Conservation (phyloP, 2,888 invertebrate genomes). For the Drosophila kanekoi region DNA sequence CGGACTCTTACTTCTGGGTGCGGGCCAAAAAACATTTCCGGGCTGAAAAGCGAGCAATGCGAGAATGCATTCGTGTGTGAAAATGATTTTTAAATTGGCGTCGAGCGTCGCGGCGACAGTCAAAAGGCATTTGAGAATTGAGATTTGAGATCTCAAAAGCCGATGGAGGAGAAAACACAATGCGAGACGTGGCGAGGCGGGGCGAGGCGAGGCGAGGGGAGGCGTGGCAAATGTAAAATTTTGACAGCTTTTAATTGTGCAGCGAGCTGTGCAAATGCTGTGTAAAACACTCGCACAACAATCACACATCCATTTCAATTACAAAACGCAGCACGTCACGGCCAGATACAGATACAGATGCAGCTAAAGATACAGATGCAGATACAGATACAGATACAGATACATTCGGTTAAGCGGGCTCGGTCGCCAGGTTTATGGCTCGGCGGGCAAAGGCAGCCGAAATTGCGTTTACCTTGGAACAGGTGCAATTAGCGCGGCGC, state of each 20-base stretch:
- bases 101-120: slow-evolving; percentile 64
- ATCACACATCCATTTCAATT: slow-evolving; percentile 48
- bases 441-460: slow-evolving; percentile 59
- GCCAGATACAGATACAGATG: slow-evolving; percentile 45
- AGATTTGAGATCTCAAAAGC: slow-evolving; percentile 46
- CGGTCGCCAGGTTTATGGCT: slow-evolving; percentile 60
- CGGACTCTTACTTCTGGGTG: slow-evolving; percentile 40
- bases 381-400: neutral
- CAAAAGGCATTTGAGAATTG: slow-evolving; percentile 65
- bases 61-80: slow-evolving; percentile 76
- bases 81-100: slow-evolving; percentile 79
- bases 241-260: slow-evolving; percentile 80
- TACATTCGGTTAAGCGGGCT: neutral
- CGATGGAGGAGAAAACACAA: slow-evolving; percentile 38
- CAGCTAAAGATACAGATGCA: no score
- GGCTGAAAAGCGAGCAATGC: slow-evolving; percentile 36
- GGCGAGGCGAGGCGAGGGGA: slow-evolving; percentile 5
- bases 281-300: slow-evolving; percentile 21
- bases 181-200: neutral
- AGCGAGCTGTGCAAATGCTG: slow-evolving; percentile 54
- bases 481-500: slow-evolving; percentile 67
- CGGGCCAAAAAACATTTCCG: slow-evolving; percentile 65
- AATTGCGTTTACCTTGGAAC: slow-evolving; percentile 61
- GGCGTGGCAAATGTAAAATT: slow-evolving; percentile 51
- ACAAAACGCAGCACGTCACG: slow-evolving; percentile 67